Evolutionary conservation across 2,797 vertebrate genomes (phyloP).

Genomic region (Acridotheres tristis): DNA sequence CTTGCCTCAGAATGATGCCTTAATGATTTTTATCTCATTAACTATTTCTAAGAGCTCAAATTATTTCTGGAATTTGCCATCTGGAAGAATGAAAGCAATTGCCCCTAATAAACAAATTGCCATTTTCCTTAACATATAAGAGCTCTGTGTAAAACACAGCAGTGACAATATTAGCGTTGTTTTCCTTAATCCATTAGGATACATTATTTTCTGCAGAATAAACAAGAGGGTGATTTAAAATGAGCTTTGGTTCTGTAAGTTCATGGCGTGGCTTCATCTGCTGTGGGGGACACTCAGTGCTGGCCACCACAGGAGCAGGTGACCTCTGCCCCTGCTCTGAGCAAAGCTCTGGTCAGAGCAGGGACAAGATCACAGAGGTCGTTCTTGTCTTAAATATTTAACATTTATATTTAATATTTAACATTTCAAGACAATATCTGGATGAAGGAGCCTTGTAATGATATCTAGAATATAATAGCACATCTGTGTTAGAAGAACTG

Average conservation of each 20-base stretch:
- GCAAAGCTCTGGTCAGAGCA: background rate
- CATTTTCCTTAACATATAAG: background rate
- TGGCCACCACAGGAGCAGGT: background rate
- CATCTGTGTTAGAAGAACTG: accelerated
- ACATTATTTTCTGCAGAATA: background rate
- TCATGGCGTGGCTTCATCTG: background rate
- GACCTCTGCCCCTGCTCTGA: background rate
- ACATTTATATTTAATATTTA: background rate
- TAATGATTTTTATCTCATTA: background rate
- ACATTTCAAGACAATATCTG: background rate
- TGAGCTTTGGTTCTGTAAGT: background rate
- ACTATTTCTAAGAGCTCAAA: background rate
- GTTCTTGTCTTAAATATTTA: background rate
- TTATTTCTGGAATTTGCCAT: background rate
- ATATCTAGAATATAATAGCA: too few species aligned
- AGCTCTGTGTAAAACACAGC: background rate
- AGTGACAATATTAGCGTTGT: background rate
- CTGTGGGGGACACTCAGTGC: background rate
- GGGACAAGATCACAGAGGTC: background rate
- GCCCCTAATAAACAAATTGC: background rate
- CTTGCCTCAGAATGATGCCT: background rate
- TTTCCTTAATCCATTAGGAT: background rate
- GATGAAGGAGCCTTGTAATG: background rate
- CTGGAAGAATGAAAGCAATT: background rate
- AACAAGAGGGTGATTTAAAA: background rate